Evolutionary conservation across 2,113 vertebrate species (phyloP).

Genomic region (Diadophis punctatus): DNA sequence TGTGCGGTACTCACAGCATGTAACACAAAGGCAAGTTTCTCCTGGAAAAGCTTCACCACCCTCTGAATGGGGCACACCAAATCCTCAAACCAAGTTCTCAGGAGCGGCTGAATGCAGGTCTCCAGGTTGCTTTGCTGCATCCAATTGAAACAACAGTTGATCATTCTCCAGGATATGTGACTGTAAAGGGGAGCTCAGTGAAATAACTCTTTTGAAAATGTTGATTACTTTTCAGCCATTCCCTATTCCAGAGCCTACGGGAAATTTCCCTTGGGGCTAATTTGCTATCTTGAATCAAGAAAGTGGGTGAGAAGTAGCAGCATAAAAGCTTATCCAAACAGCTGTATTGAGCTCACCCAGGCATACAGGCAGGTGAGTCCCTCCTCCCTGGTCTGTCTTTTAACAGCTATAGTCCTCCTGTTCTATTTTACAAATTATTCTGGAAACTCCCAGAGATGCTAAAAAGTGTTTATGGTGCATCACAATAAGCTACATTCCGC

Average conservation of each 20-base stretch:
- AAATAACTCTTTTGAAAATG: neutral
- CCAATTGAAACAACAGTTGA: slow-evolving; percentile 38
- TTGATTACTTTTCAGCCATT: neutral
- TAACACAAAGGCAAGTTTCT: slow-evolving; percentile 81
- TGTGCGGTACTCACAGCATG: slow-evolving; percentile 82
- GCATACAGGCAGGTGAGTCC: neutral
- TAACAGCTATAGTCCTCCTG: too few relatives aligned
- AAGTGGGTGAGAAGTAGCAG: neutral
- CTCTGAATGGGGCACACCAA: slow-evolving; percentile 87
- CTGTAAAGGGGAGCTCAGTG: neutral
- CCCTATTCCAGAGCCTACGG: slow-evolving; percentile 20
- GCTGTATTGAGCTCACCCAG: neutral
- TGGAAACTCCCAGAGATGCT: neutral
- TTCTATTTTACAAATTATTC: neutral
- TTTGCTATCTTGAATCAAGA: slow-evolving; percentile 18
- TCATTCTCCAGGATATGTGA: neutral
- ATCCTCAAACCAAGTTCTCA: slow-evolving; percentile 90
- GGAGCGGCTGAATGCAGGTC: slow-evolving; percentile 72
- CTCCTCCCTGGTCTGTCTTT: neutral
- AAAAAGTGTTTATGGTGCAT: neutral
- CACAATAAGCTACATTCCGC: neutral
- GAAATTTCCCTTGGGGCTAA: slow-evolving; percentile 7
- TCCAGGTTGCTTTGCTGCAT: slow-evolving; percentile 73
- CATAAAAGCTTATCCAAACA: neutral
- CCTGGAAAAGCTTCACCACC: slow-evolving; percentile 87